Base-by-base conservation (phyloP, 2,797 vertebrate genomes). In the Avahi laniger region DNA sequence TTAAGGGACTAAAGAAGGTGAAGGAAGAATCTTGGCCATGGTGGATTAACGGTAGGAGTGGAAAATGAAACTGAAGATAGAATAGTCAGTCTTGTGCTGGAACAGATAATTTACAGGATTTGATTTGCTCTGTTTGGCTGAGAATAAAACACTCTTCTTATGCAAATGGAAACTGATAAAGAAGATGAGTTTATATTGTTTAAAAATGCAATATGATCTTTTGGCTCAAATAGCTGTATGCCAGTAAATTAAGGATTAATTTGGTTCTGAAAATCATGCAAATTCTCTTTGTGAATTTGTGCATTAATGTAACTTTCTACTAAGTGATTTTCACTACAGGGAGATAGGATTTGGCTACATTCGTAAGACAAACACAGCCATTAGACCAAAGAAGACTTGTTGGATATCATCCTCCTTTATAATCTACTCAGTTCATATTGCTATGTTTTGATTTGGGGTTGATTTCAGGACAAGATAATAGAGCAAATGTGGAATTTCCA, bases 281-380 rank as follows among this genome's bases (percentile, higher is more conserved):
- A 73, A 95, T 94, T 96, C 81, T 92, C 88, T 95, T 94, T 92
- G 81, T 94, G 91, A 93, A 69, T 96, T 67, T 96, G 75, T 94
- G 65, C 30, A 78, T 67, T 80, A 50, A 67, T 89, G 33, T 83
- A 92, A 96, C 69, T 91, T 97, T 79, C 41, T 79, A 81, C 83
- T 50, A 38, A 84, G 78, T 43, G 81, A 70, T 35, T 90, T 89
- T 91, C 61, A 83, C 65, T 5, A 17, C 0, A 30, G 33, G 67
- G 86, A 95, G 54, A 85, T 50, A 52, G 79, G 14, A 69, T 80
- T 69, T 85, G 43, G 28, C 78, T 94, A 46, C 50, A 61, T 75
- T 91, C n/a, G n/a, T n/a, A n/a, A n/a, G n/a, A n/a, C n/a, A n/a
- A n/a, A n/a, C n/a, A n/a, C n/a, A n/a, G 79, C 5, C 33, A 4